Evolutionary conservation across 2,113 vertebrate genomes (phyloP), one percentile per base, ranked within the genome.

Genomic region (Odobenus rosmarus): DNA sequence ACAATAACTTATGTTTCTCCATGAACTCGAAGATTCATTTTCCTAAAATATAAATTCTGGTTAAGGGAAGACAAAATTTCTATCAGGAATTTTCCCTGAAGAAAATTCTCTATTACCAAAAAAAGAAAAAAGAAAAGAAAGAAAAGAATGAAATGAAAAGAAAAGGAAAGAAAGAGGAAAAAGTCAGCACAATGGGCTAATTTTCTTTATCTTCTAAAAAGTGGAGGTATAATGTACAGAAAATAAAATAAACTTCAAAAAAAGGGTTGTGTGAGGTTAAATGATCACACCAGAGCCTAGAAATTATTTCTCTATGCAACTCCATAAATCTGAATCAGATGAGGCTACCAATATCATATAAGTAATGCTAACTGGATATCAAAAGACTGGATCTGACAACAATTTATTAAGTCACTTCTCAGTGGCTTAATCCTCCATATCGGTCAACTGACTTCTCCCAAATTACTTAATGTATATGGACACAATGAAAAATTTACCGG

Each of bases 21-120:
- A 53, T 31, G 14, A 90, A 77, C 24, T 21, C 57, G 28, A 95
- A 61, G 36, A 95, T 85, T 93, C 18, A n/a, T 97, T 72, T 84
- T 92, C 46, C 51, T 69, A 67, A 96, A 96, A 64, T 94, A 21
- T 15, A 74, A 94, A 51, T 96, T 95, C 61, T 46, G 46, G 14
- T 59, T 89, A 96, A 80, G 15, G 3, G 11, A 72, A 95, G 31
- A 74, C 10, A 93, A 77, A 28, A 76, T 77, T 88, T 67, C 46
- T 57, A 59, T 36, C 53, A 49, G 76, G 80, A 86, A 72, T 80
- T 67, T 21, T 28, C 46, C 46, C 21, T 62, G 21, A 74, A 88
- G 53, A 91, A 51, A 59, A 76, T 51, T 84, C 57, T 69, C 11
- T 81, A n/a, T 55, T 36, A 53, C 12, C 51, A 57, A 42, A 39